phyloP scores from a whole-genome alignment of 2,113 vertebrate genomes.

The Hoplias malabaricus region DNA sequence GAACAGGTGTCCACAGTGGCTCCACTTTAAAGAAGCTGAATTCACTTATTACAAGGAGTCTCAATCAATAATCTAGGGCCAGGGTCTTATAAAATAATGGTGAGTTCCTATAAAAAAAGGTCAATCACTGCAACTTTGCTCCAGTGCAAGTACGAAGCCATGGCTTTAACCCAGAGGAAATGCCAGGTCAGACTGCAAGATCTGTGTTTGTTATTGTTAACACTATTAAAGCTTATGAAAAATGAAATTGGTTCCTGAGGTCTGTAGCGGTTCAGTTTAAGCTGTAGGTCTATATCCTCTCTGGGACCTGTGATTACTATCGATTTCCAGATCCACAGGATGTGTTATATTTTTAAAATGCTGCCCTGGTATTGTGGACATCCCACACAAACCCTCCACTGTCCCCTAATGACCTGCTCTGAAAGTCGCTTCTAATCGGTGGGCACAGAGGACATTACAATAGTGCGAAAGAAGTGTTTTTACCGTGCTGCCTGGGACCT shows the following conservation, averaged over 20 bases:
- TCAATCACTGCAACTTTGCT: not conserved
- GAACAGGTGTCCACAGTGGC: no score
- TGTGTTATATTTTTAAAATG: not conserved
- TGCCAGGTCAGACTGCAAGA: not conserved
- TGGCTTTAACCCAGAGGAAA: not conserved
- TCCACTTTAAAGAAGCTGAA: no score
- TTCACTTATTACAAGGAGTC: no score
- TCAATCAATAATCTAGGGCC: no score
- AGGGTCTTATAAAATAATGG: no score
- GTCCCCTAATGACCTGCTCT: not conserved
- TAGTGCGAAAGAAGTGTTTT: not conserved
- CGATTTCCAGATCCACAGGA: not conserved
- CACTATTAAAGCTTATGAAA: not conserved
- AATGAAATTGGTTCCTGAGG: not conserved
- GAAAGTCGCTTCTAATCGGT: not conserved
- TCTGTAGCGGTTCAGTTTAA: not conserved
- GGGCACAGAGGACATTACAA: not conserved
- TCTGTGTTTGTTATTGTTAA: no score
- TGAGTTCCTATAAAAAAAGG: no score
- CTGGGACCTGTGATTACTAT: not conserved
- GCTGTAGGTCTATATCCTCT: not conserved
- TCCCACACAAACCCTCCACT: not conserved
- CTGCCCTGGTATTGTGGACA: not conserved
- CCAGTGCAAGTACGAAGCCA: no score
- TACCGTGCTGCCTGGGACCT: no score